Percentiles rank a stretch among this genome's conserved stretches.
Evolutionary conservation across 2,113 vertebrate species (phyloP).

Genomic region (Corapipo altera): DNA sequence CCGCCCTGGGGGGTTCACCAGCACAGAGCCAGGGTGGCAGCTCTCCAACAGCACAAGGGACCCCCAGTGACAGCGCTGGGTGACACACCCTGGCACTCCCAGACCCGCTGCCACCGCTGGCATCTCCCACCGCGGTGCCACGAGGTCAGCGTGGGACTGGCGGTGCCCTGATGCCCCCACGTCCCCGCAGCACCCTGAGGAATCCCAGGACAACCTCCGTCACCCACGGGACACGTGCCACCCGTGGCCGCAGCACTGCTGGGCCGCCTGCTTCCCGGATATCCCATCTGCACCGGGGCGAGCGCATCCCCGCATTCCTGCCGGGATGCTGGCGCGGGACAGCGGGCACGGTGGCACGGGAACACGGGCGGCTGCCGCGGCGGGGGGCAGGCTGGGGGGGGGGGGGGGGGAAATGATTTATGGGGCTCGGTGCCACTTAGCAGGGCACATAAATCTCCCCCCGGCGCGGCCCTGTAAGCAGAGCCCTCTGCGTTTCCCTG

Average conservation of each 20-base stretch:
- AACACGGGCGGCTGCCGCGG: neutral
- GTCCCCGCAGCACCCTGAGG: neutral
- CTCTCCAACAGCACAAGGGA: neutral
- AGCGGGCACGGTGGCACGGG: neutral
- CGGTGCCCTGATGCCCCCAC: too few species aligned
- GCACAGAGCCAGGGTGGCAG: neutral
- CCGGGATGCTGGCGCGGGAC: neutral
- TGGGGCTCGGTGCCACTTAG: constrained; percentile 20
- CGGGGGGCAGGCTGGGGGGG: neutral
- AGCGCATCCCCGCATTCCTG: accelerated
- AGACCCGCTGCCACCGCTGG: accelerated
- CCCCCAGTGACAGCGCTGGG: neutral
- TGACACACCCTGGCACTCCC: neutral
- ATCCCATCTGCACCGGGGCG: neutral
- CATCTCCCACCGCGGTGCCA: accelerated
- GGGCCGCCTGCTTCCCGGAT: neutral
- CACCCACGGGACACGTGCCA: neutral
- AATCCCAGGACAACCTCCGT: neutral
- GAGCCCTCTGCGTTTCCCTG: constrained; percentile 14
- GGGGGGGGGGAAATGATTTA: too few species aligned
- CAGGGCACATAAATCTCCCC: constrained; percentile 33
- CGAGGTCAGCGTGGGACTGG: accelerated
- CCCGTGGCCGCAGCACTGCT: accelerated
- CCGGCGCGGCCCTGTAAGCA: constrained; percentile 25
- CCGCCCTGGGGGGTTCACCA: accelerated